These are phyloP conservation scores for Nylanderia fulva DNA, from an alignment of 1,140 invertebrate genomes.

Conservation along the genomic window DNA sequence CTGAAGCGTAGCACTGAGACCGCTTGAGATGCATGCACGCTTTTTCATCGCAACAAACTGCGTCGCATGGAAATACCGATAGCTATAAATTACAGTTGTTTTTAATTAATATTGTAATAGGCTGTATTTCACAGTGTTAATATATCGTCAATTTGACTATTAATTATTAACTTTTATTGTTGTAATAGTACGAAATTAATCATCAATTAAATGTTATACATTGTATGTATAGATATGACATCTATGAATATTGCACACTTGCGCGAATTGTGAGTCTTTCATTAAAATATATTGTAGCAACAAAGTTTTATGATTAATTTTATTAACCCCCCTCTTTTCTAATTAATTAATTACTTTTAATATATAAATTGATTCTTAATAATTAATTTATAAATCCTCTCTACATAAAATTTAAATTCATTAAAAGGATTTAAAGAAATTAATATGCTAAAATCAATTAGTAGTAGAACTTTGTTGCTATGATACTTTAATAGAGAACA, in stretches of 20 bases:
- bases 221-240: slow-evolving; percentile 24
- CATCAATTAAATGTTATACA: slow-evolving; percentile 52
- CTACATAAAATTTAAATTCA: not conserved
- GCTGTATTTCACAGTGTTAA: not conserved
- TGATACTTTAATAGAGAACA: not conserved
- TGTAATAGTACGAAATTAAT: slow-evolving; percentile 30
- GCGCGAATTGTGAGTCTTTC: not conserved
- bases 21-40: slow-evolving; percentile 4
- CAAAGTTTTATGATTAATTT: slow-evolving; percentile 17
- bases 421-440: slow-evolving; percentile 14
- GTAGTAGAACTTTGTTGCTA: not conserved
- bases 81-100: not conserved
- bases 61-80: not conserved
- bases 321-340: not conserved
- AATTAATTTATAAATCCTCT: no score
- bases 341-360: no score
- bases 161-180: no score
- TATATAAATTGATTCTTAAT: no score
- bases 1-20: not conserved
- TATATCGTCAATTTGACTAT: not conserved
- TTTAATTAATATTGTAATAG: not conserved
- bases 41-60: slow-evolving; percentile 4
- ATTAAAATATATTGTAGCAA: not conserved
- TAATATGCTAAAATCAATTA: not conserved
- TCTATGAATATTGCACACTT: slow-evolving; percentile 11